These are phyloP conservation scores for Ips typographus DNA, from an alignment of 1,140 invertebrate genomes.

Conservation along the genomic window DNA sequence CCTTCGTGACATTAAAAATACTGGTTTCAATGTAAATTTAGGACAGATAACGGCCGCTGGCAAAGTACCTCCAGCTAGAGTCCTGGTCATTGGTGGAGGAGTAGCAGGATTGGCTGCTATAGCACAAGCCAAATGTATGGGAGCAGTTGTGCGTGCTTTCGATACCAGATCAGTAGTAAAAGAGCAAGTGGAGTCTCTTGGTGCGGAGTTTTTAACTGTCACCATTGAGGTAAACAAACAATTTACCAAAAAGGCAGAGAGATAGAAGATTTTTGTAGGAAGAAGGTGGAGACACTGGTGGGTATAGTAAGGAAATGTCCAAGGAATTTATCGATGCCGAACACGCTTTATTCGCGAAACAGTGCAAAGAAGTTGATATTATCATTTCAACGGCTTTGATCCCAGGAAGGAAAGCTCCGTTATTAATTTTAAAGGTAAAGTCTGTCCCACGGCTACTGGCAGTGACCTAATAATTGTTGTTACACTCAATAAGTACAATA, in stretches of 20 bases:
- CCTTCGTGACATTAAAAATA: no score
- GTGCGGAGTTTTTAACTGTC: conserved; percentile 82
- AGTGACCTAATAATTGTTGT: no score
- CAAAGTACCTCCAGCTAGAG: conserved; percentile 82
- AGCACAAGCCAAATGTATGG: conserved; percentile 86
- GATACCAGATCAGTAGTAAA: conserved; percentile 84
- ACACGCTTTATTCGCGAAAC: conserved; percentile 82
- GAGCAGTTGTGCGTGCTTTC: conserved; percentile 84
- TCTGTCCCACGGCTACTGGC: no score
- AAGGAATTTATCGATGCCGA: conserved; percentile 86
- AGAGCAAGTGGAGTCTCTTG: conserved; percentile 87
- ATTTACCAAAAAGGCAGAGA: background rate
- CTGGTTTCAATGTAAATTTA: conserved; percentile 43
- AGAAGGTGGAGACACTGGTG: conserved; percentile 80
- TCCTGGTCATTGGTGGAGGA: conserved; percentile 85
- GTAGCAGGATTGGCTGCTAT: conserved; percentile 85
- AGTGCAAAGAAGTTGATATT: conserved; percentile 78
- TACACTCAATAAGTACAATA: no score
- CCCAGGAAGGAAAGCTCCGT: conserved; percentile 83
- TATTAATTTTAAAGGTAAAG: conserved; percentile 80
- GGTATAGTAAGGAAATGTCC: conserved; percentile 91
- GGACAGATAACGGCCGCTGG: conserved; percentile 86
- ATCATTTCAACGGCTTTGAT: conserved; percentile 87
- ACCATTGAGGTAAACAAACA: conserved; percentile 61
- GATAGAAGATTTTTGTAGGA: conserved; percentile 59